Percentiles rank a stretch among this genome's conserved stretches.
Conservation (phyloP, 2,888 invertebrate species). For the Drosophila hawaiiensis region DNA sequence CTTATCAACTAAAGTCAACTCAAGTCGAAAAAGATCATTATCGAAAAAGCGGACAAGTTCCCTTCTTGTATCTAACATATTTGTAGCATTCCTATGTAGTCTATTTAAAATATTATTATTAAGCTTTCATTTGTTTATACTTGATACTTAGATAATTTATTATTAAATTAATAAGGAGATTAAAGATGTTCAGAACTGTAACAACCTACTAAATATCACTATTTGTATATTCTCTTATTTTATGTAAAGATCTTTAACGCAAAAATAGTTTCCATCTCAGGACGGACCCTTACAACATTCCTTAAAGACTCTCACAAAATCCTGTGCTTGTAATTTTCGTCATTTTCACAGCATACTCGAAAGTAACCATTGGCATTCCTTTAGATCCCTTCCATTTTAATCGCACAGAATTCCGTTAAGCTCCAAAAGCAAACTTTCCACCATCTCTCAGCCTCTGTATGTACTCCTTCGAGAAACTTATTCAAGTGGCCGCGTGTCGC, state of each 20-base stretch:
- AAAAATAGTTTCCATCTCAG: not conserved
- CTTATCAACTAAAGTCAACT: not conserved
- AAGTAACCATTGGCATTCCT: not conserved
- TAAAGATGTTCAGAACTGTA: not conserved
- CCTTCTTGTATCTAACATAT: too few species aligned
- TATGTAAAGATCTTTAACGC: not conserved
- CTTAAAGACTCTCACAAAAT: not conserved
- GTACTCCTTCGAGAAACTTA: not conserved
- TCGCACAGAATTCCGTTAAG: slow-evolving; percentile 17
- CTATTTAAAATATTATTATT: too few species aligned
- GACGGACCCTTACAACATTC: not conserved
- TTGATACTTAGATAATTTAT: too few species aligned
- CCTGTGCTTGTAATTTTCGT: not conserved
- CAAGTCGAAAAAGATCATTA: not conserved
- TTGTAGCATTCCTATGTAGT: too few species aligned
- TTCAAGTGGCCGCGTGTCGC: slow-evolving; percentile 49
- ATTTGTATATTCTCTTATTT: not conserved
- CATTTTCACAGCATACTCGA: not conserved
- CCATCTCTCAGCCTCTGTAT: not conserved
- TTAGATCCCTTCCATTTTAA: slow-evolving; percentile 3
- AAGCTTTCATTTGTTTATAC: too few species aligned
- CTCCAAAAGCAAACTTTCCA: slow-evolving; percentile 11
- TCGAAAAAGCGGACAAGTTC: too few species aligned
- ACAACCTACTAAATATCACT: not conserved
- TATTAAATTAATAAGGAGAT: not conserved